Base-by-base conservation (phyloP, 2,888 invertebrate species). In the Rugalucina vietnamica region DNA sequence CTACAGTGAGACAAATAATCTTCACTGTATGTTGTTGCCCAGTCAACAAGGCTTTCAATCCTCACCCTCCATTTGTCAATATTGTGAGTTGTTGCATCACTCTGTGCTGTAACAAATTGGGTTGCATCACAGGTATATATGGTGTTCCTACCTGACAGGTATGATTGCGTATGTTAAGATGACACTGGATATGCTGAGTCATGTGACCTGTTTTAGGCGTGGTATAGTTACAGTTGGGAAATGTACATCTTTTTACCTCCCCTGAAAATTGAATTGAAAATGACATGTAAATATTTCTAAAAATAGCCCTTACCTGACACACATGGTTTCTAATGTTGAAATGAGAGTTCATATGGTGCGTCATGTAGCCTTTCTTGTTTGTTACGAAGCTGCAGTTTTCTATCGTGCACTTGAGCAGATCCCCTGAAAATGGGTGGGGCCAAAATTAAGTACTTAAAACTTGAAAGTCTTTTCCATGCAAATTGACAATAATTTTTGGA, bases 201-300 rank as follows among this genome's bases (percentile, higher is more conserved):
- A 97, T 94, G 92, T 96, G 96, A 87, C 96, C 96, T 90, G 96
- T 96, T 93, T 96, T 97, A 0, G 96, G 96, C 1, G 96, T 96
- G 0, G 96, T 96, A 93, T 96, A 97, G 88, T 95, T 96, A 94
- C 96, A 97, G 86, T 96, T 95, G 0, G 96, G 95, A 92, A 96
- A 96, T 74, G 96, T 96, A 93, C 97, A 97, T 70, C 95, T 95
- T 93, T 96, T 96, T 24, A 96, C 96, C 90, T 96, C 96, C 75
- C 96, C 96, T 94, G 89, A 24, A 85, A 88, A 39, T 70, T n/a
- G 29, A 76, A 81, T 57, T 57, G 24, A 60, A n/a, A 75, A 24
- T 21, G 49, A 73, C 27, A 43, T 21, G 8, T 10, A 14, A 14
- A 73, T 3, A 21, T 24, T n/a, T n/a, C 4, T 39, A 50, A 54